Base-by-base conservation (phyloP, 64 coral and sea anemone species). In the Porites australiensis region DNA sequence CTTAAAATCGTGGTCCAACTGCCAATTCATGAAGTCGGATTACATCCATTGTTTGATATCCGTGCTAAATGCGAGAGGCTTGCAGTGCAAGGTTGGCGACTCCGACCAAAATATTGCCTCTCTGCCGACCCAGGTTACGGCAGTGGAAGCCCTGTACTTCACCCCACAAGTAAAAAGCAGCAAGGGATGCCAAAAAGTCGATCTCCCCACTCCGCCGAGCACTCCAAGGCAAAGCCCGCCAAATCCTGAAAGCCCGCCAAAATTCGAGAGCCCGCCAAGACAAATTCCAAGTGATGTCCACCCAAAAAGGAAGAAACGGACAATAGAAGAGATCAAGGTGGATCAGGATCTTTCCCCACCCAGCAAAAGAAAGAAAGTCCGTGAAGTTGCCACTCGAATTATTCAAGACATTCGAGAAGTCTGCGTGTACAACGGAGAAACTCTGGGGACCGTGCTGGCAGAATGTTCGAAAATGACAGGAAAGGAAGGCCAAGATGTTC, bases 331-430 rank as follows among this genome's bases (percentile, higher is more conserved):
- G 64, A 50, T 86, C 20, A 61, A 64, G 50, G 37, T 47, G 18
- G 61, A 64, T 70, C 82, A 46, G 18, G 61, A 86, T 53, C 61
- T 86, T 20, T 86, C 58, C 21, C 82, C 82, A 52, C 18, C 13
- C 18, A 68, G 48, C 82, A 86, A 86, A 86, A 86, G 50, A 68
- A 86, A 70, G 44, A 86, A 86, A 50, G 67, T 86, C 13, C 19
- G 67, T 44, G 46, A 68, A 68, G 67, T 70, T 44, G 60, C 82
- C 20, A 44, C 61, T 15, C 44, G 15, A 49, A 45, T 64, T 70
- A 68, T 86, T 16, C 14, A 68, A 48, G 63, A 70, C 20, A 46
- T 86, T 20, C 44, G 4, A 21, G 50, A 86, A 64, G 20, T 86
- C 61, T 86, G 82, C 64, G 16, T 53, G 20, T 53, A 20, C 58